Evolutionary conservation across 1,140 invertebrate species (phyloP), one percentile per base, ranked within the genome.

Genomic region (Trachymyrmex septentrionalis): DNA sequence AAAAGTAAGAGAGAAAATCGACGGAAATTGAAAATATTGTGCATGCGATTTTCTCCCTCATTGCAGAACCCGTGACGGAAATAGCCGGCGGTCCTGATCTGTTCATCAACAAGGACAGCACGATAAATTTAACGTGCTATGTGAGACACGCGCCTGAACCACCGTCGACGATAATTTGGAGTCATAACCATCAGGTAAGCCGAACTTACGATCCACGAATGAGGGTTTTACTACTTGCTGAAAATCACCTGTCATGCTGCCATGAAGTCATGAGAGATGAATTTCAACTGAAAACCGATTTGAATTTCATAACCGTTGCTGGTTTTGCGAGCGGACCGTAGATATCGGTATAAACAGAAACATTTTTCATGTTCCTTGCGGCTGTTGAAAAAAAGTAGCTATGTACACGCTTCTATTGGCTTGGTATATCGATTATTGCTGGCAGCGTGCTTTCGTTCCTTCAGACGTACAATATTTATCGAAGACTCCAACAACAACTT

Each of bases 61-160:
- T 96, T 96, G 38, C 96, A 98, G 98, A 98, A 93, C 98, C 98
- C 44, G 97, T 98, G 88, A 98, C 98, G 3, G 97, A 98, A 93
- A 97, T 98, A 85, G 94, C 97, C 76, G 98, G 98, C 16, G 97
- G 97, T 27, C 96, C 97, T 0, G 97, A 98, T 90, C 93, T 98
- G 87, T 98, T 97, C 95, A 97, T 98, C 92, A 97, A 98, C 95
- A 97, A 97, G 91, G 98, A 97, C 63, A 98, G 97, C 87, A 98
- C 98, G 57, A 98, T 98, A 94, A 98, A 98, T 95, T 95, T 98
- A 69, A 98, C 98, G 1, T 98, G 98, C 94, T 96, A 98, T 87
- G 97, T 98, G 12, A 96, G 96, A 91, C 97, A 97, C 91, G 97
- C 97, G 24, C 98, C 98, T 21, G 97, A 98, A 92, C 98, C 98